Conservation (phyloP, 2,888 invertebrate species). For the Luperina testacea region DNA sequence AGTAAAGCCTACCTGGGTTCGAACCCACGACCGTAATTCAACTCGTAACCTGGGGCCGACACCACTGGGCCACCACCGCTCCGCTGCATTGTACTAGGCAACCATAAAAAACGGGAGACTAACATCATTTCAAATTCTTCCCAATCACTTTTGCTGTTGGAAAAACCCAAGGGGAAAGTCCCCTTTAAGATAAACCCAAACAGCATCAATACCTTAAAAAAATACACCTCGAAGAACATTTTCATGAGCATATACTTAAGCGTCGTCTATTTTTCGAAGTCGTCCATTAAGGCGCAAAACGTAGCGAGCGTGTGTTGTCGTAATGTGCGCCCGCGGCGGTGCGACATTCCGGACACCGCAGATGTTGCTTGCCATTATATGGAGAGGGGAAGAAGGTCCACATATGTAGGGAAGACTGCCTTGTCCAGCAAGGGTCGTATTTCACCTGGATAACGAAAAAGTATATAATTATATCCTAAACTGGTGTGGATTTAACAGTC, state of each 20-base stretch:
- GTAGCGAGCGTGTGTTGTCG: slow-evolving; percentile 58
- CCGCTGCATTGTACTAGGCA: too few species aligned
- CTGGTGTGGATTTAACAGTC: not conserved
- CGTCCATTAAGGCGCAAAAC: slow-evolving; percentile 55
- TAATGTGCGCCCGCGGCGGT: slow-evolving; percentile 62
- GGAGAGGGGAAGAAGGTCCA: slow-evolving; percentile 31
- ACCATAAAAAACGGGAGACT: not conserved
- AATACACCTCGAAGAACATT: slow-evolving; percentile 7
- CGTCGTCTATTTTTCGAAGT: slow-evolving; percentile 58
- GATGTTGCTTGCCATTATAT: slow-evolving; percentile 39
- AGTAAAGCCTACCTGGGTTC: too few species aligned
- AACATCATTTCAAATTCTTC: not conserved
- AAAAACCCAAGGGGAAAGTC: not conserved
- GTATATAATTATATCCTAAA: not conserved
- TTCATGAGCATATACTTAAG: slow-evolving; percentile 50
- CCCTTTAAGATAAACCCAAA: not conserved
- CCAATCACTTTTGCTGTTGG: not conserved
- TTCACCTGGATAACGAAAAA: not conserved
- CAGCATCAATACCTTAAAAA: slow-evolving; percentile 10
- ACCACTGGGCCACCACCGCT: not conserved
- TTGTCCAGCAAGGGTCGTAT: not conserved
- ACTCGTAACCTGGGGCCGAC: too few species aligned
- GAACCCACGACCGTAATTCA: too few species aligned
- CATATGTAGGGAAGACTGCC: not conserved
- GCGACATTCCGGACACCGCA: slow-evolving; percentile 64